phyloP scores from a whole-genome alignment of 2,797 vertebrate species.

The Eidolon dupreanum region DNA sequence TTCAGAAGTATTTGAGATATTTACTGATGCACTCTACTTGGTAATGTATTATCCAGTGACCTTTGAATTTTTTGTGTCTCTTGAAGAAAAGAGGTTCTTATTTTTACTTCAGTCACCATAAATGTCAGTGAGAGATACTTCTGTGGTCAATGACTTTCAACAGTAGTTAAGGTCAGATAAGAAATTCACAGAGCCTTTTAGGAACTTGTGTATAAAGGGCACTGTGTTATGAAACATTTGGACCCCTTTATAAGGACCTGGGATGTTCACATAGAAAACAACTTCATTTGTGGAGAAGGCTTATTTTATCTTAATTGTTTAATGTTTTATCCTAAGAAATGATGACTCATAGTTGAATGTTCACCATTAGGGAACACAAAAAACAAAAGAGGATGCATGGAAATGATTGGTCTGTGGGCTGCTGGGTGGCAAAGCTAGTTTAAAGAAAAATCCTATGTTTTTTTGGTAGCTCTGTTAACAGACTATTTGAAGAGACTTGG shows the following conservation, averaged over 20 bases:
- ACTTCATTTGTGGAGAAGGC: not conserved
- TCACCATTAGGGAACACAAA: slow-evolving; percentile 50
- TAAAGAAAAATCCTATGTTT: slow-evolving; percentile 22
- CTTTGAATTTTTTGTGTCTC: slow-evolving; percentile 67
- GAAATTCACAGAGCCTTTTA: slow-evolving; percentile 59
- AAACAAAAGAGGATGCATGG: not conserved
- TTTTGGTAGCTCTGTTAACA: slow-evolving; percentile 1
- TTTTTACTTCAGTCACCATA: slow-evolving; percentile 40
- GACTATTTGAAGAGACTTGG: slow-evolving; percentile 50
- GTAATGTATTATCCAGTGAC: slow-evolving; percentile 57
- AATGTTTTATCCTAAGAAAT: slow-evolving; percentile 50
- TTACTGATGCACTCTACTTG: not conserved
- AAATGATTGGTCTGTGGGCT: not conserved
- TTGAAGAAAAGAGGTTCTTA: slow-evolving; percentile 54
- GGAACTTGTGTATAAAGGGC: slow-evolving; percentile 47
- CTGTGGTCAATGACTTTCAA: slow-evolving; percentile 71
- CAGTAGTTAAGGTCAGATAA: slow-evolving; percentile 66
- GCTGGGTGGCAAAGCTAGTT: slow-evolving; percentile 37
- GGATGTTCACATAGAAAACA: slow-evolving; percentile 32
- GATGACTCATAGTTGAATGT: slow-evolving; percentile 28
- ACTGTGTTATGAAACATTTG: slow-evolving; percentile 56
- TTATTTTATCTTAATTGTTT: slow-evolving; percentile 42
- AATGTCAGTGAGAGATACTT: slow-evolving; percentile 70
- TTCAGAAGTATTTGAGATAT: slow-evolving; percentile 4
- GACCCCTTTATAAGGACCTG: slow-evolving; percentile 36